Base-by-base conservation (phyloP, 64 coral and sea anemone species). In the Trachythela sp. region DNA sequence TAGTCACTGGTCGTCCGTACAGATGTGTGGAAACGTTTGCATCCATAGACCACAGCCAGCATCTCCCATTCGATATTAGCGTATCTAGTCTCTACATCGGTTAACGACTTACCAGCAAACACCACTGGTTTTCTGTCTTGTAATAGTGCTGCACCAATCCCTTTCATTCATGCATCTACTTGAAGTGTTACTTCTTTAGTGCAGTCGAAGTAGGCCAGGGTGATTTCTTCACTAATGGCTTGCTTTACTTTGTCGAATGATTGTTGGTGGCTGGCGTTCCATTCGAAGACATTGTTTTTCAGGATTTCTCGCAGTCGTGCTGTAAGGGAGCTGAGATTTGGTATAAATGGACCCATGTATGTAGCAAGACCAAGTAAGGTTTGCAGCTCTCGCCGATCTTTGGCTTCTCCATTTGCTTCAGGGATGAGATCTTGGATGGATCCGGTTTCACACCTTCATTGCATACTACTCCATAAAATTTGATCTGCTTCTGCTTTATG, bases 1-100 rank as follows among this genome's bases (percentile, higher is more conserved):
- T 41, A 50, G 18, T 83, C 7, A 84, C 22, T 31, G 7, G 30
- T 22, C 34, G 48, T 35, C 89, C 2, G 13, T 58, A 67, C 42
- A 40, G 80, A 84, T 58, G 48, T 85, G n/a, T 85, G 80, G 43
- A 85, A 90, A 9, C 35, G 0, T 56, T 90, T 49, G 32, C 89
- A 90, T 27, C 77, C 76, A 41, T 85, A 90, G 36, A 84, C 89
- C 13, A 90, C 77, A 60, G 77, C 89, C 14, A 90, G 48, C 80
- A 85, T 13, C 32, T 92, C 91, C 38, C 75, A 6, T 64, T 64
- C 56, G 52, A 64, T 88, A 39, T 92, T 92, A 9, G 87, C 87
- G 24, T 89, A 89, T n/a, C 87, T 40, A 29, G 72, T 18, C 31
- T 88, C 87, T 14, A 48, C 87, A 31, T 89, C 87, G 31, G 30